A percentile compares a stretch with the other conserved stretches of the same genome.
phyloP scores from a whole-genome alignment of 2,888 invertebrate species.

The Cheiracanthium punctorium region DNA sequence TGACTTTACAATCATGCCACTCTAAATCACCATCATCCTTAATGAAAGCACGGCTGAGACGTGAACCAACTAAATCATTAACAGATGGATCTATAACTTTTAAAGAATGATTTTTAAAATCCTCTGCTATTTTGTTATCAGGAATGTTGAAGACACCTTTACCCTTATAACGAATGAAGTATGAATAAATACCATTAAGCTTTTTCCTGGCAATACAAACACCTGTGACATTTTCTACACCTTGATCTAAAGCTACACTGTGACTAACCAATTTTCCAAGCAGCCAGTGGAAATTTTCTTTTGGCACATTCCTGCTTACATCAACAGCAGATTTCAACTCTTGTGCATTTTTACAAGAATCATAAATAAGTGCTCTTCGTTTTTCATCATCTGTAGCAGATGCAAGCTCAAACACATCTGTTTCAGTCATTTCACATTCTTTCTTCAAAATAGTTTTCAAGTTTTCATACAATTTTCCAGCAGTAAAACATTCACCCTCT shows the following conservation, averaged over 20 bases:
- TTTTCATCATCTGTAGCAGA: conserved; percentile 48
- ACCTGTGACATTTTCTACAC: conserved; percentile 37
- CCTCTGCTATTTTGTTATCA: conserved; percentile 52
- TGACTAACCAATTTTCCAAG: conserved; percentile 58
- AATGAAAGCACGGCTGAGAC: conserved; percentile 60
- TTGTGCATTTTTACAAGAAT: conserved; percentile 41
- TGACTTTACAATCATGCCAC: conserved; percentile 60
- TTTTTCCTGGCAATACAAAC: conserved; percentile 57
- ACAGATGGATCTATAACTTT: conserved; percentile 51
- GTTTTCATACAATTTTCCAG: conserved; percentile 45
- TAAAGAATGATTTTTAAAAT: conserved; percentile 44
- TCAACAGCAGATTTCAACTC: conserved; percentile 38
- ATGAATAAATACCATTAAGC: conserved; percentile 34
- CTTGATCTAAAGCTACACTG: conserved; percentile 9
- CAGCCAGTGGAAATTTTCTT: conserved; percentile 65
- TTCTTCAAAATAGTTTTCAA: conserved; percentile 50
- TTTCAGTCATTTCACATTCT: conserved; percentile 46
- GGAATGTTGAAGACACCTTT: conserved; percentile 49
- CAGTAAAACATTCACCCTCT: conserved; percentile 60
- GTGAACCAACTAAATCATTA: conserved; percentile 52
- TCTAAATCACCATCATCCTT: conserved; percentile 68
- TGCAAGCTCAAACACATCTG: conserved; percentile 44
- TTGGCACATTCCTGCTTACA: conserved; percentile 43
- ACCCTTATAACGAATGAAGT: conserved; percentile 52
- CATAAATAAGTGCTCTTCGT: conserved; percentile 20